Percentiles rank a stretch among this genome's conserved stretches.
Conservation (phyloP, 2,888 invertebrate species). For the Sinodicranocentrus sp. region DNA sequence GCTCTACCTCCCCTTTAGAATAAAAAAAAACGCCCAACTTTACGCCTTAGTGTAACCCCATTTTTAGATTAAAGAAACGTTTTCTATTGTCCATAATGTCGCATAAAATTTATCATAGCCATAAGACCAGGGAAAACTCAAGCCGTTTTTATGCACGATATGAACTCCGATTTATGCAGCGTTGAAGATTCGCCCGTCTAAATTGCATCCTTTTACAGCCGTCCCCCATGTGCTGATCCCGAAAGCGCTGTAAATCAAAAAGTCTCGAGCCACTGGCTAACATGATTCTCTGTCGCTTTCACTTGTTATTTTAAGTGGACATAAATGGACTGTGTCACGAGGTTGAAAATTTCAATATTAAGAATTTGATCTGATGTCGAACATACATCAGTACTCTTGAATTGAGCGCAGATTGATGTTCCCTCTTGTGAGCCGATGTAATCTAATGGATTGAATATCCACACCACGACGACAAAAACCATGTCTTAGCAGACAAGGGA, state of each 20-base stretch:
- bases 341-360: conserved; percentile 54
- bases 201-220: too few species aligned
- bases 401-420: conserved; percentile 54
- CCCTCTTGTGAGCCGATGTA: conserved; percentile 19
- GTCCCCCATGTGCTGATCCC: too few species aligned
- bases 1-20: too few species aligned
- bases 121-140: too few species aligned
- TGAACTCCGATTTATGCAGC: conserved; percentile 11
- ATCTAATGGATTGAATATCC: conserved; percentile 35
- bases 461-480: background rate
- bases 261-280: conserved; percentile 14
- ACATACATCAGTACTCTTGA: conserved; percentile 38
- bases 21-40: too few species aligned
- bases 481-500: background rate
- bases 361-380: conserved; percentile 33
- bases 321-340: conserved; percentile 59
- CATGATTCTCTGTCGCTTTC: conserved; percentile 20
- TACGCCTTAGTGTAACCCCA: too few species aligned
- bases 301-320: conserved; percentile 56
- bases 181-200: too few species aligned
- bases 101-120: too few species aligned
- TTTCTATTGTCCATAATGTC: too few species aligned
- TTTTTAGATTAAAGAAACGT: too few species aligned
- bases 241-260: conserved; percentile 27
- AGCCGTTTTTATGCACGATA: too few species aligned